A percentile compares a stretch with the other conserved stretches of the same genome.
Evolutionary conservation across 1,140 invertebrate genomes (phyloP).

Genomic region (Acromyrmex charruanus): DNA sequence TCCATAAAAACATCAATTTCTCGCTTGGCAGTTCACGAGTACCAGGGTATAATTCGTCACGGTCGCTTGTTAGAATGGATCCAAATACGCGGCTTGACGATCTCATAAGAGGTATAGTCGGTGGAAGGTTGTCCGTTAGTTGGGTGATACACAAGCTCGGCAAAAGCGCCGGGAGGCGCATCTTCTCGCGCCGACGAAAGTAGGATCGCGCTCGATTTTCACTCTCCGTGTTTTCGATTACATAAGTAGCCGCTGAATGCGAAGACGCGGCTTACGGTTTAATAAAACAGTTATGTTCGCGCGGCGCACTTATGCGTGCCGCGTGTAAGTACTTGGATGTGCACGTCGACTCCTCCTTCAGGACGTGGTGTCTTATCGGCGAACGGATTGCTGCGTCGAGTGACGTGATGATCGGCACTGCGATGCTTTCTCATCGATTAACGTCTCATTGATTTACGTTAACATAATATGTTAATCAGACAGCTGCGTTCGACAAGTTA

Average conservation of each 20-base stretch:
- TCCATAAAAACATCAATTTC: neutral
- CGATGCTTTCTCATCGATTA: neutral
- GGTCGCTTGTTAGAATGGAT: slow-evolving; percentile 47
- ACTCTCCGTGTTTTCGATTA: slow-evolving; percentile 85
- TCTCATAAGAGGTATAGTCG: neutral
- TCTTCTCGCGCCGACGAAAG: slow-evolving; percentile 78
- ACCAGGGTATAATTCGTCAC: neutral
- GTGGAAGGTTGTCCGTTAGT: slow-evolving; percentile 69
- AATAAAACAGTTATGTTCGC: slow-evolving; percentile 83
- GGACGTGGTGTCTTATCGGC: slow-evolving; percentile 17
- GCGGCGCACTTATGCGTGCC: slow-evolving; percentile 55
- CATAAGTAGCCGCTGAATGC: slow-evolving; percentile 78
- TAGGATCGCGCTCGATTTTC: slow-evolving; percentile 83
- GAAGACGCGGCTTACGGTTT: slow-evolving; percentile 79
- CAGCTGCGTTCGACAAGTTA: neutral
- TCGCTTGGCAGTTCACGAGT: neutral
- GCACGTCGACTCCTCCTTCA: slow-evolving; percentile 19
- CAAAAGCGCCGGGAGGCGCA: slow-evolving; percentile 74
- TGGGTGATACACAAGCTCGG: slow-evolving; percentile 70
- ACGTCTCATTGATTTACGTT: slow-evolving; percentile 10
- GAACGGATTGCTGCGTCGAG: neutral
- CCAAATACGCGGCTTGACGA: slow-evolving; percentile 26
- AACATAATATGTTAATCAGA: neutral
- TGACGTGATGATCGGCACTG: neutral
- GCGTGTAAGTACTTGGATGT: slow-evolving; percentile 20